Percentiles rank a stretch among this genome's conserved stretches.
Evolutionary conservation across 1,140 invertebrate genomes (phyloP).

Genomic region (Maconellicoccus hirsutus): DNA sequence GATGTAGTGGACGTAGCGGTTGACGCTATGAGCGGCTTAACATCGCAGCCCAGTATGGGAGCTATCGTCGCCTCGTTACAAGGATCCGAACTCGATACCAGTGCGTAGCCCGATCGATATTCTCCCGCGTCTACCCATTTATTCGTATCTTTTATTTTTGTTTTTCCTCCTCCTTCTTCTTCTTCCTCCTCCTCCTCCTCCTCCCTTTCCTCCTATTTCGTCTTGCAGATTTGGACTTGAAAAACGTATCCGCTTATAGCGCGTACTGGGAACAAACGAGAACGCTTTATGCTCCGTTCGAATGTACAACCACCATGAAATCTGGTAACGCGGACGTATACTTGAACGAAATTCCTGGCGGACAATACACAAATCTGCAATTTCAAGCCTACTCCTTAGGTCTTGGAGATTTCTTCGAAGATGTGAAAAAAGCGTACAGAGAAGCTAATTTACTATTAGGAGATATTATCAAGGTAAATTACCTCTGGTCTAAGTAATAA

Average conservation of each 20-base stretch:
- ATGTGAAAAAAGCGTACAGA: constrained; percentile 90
- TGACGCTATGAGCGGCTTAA: constrained; percentile 98
- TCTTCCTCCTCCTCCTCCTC: too few relatives aligned
- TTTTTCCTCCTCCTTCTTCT: too few relatives aligned
- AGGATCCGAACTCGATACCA: constrained; percentile 48
- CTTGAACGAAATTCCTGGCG: constrained; percentile 95
- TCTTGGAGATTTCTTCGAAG: constrained; percentile 94
- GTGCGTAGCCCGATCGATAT: constrained; percentile 32
- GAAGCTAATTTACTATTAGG: constrained; percentile 92
- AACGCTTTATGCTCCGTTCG: constrained; percentile 94
- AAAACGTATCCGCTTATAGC: constrained; percentile 83
- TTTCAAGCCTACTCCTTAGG: constrained; percentile 97
- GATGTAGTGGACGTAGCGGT: constrained; percentile 98
- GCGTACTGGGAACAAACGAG: constrained; percentile 98
- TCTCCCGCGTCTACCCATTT: too few relatives aligned
- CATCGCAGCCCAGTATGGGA: constrained; percentile 96
- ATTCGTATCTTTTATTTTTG: neutral
- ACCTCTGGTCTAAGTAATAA: too few relatives aligned
- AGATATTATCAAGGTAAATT: constrained; percentile 89
- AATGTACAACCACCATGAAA: constrained; percentile 96
- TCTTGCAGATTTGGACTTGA: constrained; percentile 51
- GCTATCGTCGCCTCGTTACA: constrained; percentile 81
- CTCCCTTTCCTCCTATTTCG: too few relatives aligned
- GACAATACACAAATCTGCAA: constrained; percentile 98
- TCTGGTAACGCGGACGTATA: constrained; percentile 99